A percentile compares a stretch with the other conserved stretches of the same genome.
Conservation (phyloP, 2,888 invertebrate species). For the Polydesmus complanatus region DNA sequence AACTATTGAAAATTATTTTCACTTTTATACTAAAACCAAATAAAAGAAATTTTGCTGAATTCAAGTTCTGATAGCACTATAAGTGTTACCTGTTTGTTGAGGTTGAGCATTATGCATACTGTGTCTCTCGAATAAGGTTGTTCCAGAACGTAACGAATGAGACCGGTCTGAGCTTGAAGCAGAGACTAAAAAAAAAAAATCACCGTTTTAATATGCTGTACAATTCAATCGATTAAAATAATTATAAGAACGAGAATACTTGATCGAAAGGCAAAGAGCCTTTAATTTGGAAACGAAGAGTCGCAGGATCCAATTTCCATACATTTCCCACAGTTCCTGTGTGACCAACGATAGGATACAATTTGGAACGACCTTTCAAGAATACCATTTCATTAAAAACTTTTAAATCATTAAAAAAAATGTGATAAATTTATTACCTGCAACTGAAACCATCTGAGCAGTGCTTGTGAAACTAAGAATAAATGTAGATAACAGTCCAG, state of each 20-base stretch:
- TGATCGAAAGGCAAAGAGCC: slow-evolving; percentile 77
- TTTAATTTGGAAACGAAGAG: slow-evolving; percentile 53
- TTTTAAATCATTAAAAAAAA: too few species aligned
- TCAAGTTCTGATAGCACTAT: slow-evolving; percentile 18
- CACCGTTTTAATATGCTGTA: neutral
- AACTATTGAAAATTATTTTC: neutral
- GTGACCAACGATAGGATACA: slow-evolving; percentile 88
- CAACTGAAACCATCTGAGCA: slow-evolving; percentile 90
- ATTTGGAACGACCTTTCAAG: slow-evolving; percentile 50
- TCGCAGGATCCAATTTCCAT: slow-evolving; percentile 79
- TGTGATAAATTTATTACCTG: slow-evolving; percentile 38
- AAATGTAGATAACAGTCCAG: slow-evolving; percentile 69
- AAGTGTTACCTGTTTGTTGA: slow-evolving; percentile 89
- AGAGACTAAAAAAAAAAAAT: slow-evolving; percentile 41
- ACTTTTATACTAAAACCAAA: neutral
- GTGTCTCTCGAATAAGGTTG: slow-evolving; percentile 93
- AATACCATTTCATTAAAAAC: too few species aligned
- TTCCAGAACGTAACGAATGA: slow-evolving; percentile 77
- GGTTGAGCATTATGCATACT: slow-evolving; percentile 85
- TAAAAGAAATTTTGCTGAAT: too few species aligned
- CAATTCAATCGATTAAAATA: neutral
- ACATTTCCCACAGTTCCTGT: slow-evolving; percentile 79
- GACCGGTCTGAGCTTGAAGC: slow-evolving; percentile 70
- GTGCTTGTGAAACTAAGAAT: slow-evolving; percentile 84
- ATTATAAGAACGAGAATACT: slow-evolving; percentile 22